Percentiles rank a stretch among this genome's conserved stretches.
These are phyloP conservation scores for Sphaerodactylus townsendi DNA, from an alignment of 2,113 vertebrate genomes.

Conservation along the genomic window DNA sequence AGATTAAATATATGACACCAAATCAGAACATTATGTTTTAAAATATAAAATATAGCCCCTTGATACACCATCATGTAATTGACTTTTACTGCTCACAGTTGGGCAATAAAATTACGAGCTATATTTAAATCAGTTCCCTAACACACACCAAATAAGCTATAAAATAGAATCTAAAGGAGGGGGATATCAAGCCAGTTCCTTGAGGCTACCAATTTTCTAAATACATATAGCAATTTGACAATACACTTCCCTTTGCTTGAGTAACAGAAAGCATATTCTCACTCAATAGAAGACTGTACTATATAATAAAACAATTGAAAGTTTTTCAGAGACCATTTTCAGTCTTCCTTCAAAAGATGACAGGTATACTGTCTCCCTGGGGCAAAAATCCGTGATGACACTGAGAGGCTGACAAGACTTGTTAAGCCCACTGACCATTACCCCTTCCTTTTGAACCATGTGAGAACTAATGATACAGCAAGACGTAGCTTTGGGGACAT, in stretches of 20 bases:
- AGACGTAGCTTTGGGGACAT: too few relatives aligned
- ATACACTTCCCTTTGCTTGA: slow-evolving; percentile 46
- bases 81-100: slow-evolving; percentile 36
- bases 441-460: too few relatives aligned
- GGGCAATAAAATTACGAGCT: slow-evolving; percentile 40
- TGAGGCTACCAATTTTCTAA: slow-evolving; percentile 57
- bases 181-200: slow-evolving; percentile 51
- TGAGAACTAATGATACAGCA: too few relatives aligned
- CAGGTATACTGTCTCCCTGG: too few relatives aligned
- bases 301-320: slow-evolving; percentile 31
- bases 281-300: slow-evolving; percentile 14
- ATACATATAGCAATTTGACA: slow-evolving; percentile 60
- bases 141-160: slow-evolving; percentile 40
- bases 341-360: neutral
- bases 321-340: slow-evolving; percentile 23
- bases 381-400: too few relatives aligned
- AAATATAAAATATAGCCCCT: slow-evolving; percentile 32
- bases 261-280: slow-evolving; percentile 42
- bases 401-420: too few relatives aligned
- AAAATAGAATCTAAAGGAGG: slow-evolving; percentile 26
- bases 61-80: slow-evolving; percentile 31
- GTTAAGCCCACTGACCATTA: too few relatives aligned
- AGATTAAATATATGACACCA: slow-evolving; percentile 27
- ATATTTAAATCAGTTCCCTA: slow-evolving; percentile 35
- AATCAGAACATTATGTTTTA: slow-evolving; percentile 31